Evolutionary conservation across 1,140 invertebrate species (phyloP).

Genomic region (Coelopa frigida): DNA sequence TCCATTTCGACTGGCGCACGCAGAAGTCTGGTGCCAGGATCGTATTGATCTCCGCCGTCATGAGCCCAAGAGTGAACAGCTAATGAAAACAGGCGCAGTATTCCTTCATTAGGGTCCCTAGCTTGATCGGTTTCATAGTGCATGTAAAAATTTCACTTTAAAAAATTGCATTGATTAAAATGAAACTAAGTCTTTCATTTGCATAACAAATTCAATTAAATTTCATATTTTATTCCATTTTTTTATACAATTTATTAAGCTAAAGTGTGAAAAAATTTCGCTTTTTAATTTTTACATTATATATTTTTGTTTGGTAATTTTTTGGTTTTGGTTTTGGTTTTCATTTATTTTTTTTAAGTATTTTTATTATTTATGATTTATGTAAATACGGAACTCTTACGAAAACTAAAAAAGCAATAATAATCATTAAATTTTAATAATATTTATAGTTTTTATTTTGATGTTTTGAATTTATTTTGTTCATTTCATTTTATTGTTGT

Average conservation of each 20-base stretch:
- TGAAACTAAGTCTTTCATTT: too few species aligned
- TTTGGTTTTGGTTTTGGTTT: slow-evolving; percentile 16
- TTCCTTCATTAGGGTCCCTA: too few species aligned
- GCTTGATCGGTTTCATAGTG: too few species aligned
- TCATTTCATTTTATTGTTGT: slow-evolving; percentile 22
- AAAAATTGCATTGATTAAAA: neutral
- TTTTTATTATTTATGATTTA: slow-evolving; percentile 21
- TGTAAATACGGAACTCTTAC: slow-evolving; percentile 39
- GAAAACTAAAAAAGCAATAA: slow-evolving; percentile 42
- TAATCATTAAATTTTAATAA: slow-evolving; percentile 39
- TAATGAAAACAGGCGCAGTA: too few species aligned
- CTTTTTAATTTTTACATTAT: slow-evolving; percentile 32
- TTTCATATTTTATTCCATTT: slow-evolving; percentile 39
- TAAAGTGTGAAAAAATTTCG: slow-evolving; percentile 46
- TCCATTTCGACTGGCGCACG: too few species aligned
- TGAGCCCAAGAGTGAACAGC: too few species aligned
- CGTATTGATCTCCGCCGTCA: too few species aligned
- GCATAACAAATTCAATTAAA: slow-evolving; percentile 47
- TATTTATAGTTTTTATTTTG: slow-evolving; percentile 1
- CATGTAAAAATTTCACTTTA: neutral
- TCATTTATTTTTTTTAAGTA: slow-evolving; percentile 22
- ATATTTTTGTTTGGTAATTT: slow-evolving; percentile 20
- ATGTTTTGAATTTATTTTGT: slow-evolving; percentile 8
- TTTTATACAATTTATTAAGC: slow-evolving; percentile 46
- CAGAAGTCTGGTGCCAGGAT: too few species aligned